Base-by-base conservation (phyloP, 2,797 vertebrate species). In the Harpagifer antarcticus region DNA sequence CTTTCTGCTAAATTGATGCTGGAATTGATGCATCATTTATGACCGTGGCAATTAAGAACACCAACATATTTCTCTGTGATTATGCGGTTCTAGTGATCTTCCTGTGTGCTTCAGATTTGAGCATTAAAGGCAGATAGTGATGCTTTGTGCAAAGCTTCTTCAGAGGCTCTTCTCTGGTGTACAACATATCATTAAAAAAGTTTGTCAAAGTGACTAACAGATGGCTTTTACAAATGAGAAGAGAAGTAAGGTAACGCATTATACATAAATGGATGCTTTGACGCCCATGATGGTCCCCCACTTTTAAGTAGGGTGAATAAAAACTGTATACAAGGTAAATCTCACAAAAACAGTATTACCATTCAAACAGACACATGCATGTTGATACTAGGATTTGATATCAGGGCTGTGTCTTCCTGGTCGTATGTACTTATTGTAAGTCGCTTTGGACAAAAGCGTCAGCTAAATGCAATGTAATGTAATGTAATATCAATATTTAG, bases 161-260 rank as follows among this genome's bases (percentile, higher is more conserved):
- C 27, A 27, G 27, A 27, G 4, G 27, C 27, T 23, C 62, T 56
- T 73, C 69, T 81, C 44, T 52, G 63, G 74, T 83, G 50, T n/a
- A 58, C 43, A 63, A 54, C 49, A 43, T 20, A 54, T 62, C 45
- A 73, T 75, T 66, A 57, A 72, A 66, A 74, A 64, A 47, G 15
- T 45, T 57, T 74, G 63, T 57, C 64, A 73, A 57, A 67, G 61
- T 37, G 5, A 56, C 19, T 40, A 74, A 71, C 55, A 69, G 72
- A 74, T 74, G 61, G 48, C n/a, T 45, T 54, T 15, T n/a, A 33
- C 45, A 72, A 66, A 76, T 55, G 19, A 49, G 63, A 64, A 59
- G 49, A 71, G 31, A 62, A 59, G 50, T 4, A 6, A 47, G 16
- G 50, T n/a, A 15, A 53, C 52, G 14, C n/a, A 62, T 74, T 58